These are phyloP conservation scores for Meteorus sp. DNA, from an alignment of 1,140 invertebrate species.

Conservation along the genomic window DNA sequence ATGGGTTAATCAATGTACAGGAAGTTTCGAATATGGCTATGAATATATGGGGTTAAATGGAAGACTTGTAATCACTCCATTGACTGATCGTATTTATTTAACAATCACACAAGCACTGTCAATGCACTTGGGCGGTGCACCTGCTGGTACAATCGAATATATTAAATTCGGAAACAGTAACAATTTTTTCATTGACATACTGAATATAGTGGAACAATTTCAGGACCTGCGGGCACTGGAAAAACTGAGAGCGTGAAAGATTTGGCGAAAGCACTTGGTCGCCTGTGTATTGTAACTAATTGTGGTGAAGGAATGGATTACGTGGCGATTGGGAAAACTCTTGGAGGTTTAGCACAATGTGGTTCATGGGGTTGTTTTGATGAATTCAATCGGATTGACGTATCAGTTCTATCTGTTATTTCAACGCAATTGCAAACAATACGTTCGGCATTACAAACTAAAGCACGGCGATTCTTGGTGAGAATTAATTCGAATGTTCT, in stretches of 20 bases:
- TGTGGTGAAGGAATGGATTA: conserved; percentile 93
- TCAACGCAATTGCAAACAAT: conserved; percentile 89
- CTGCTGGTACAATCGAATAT: conserved; percentile 75
- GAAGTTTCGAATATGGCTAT: conserved; percentile 86
- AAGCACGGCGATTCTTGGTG: conserved; percentile 73
- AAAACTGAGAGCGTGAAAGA: conserved; percentile 93
- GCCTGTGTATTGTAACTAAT: conserved; percentile 88
- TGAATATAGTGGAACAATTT: neutral
- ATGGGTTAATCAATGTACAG: conserved; percentile 82
- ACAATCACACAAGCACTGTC: conserved; percentile 89
- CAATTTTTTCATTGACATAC: conserved; percentile 7
- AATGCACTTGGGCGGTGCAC: conserved; percentile 86
- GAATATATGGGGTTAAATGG: conserved; percentile 94
- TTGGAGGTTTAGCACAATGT: conserved; percentile 73
- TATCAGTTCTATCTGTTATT: conserved; percentile 88
- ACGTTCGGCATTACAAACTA: conserved; percentile 75
- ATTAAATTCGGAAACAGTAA: conserved; percentile 12
- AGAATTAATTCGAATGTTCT: neutral
- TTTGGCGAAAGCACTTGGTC: conserved; percentile 83
- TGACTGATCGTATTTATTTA: conserved; percentile 89
- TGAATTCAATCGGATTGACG: conserved; percentile 89
- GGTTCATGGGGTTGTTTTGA: conserved; percentile 91
- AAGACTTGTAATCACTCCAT: conserved; percentile 84
- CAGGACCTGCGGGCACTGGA: conserved; percentile 79
- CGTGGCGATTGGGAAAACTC: conserved; percentile 80